Base-by-base conservation (phyloP, 2,888 invertebrate species). In the Reticulitermes lucifugus region DNA sequence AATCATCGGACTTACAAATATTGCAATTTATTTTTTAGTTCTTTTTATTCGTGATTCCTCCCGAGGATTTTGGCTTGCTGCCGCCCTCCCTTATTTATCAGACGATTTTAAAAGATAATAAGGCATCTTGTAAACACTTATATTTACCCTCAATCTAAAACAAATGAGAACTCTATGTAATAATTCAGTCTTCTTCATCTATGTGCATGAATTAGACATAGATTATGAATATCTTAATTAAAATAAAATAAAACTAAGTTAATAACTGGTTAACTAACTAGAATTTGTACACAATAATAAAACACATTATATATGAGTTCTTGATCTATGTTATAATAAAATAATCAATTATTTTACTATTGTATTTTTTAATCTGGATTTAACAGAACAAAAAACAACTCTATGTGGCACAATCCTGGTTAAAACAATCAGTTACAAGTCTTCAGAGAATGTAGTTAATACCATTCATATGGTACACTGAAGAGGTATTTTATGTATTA, bases 241-340 rank as follows among this genome's bases (percentile, higher is more conserved):
- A 77, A 84, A 84, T 77, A 85, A 85, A 85, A 35, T 79, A 85
- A 83, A 83, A 85, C 77, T 83, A 83, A 79, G 71, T 75, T 85
- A 83, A 79, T 85, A 79, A 85, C 65, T 83, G 85, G 79, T 85
- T 85, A 85, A 85, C 82, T 85, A 85, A 85, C 83, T 85, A 85
- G 83, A 85, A 83, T 85, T 85, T 85, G 85, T 85, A 85, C 85
- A 85, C 71, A 84, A 81, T 85, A 79, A 85, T 71, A 85, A 85
- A 83, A 83, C 70, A 83, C 83, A 83, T 71, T 83, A 85, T 85
- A 85, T 85, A 85, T 80, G 79, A 83, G 81, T 83, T 85, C 51
- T 83, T 83, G 51, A 51, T 85, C 75, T 83, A 73, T 79, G 65
- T 83, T 70, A 79, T 85, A 83, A 85, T 83, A 79, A 83, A 83